These are phyloP conservation scores for Pogonophryne albipinna DNA, from an alignment of 2,797 vertebrate genomes.

Conservation along the genomic window DNA sequence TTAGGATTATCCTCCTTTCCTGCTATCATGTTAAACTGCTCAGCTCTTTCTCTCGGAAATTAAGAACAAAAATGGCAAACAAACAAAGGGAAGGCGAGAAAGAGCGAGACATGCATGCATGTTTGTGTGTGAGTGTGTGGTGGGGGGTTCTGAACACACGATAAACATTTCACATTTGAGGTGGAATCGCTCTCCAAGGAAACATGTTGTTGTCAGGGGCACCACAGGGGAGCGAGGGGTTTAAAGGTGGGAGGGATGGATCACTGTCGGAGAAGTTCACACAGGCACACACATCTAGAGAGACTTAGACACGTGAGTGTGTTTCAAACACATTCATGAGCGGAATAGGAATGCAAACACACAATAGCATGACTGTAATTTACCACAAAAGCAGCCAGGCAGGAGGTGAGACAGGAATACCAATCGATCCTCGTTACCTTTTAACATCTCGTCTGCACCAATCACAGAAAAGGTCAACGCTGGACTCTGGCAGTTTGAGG, in stretches of 20 bases:
- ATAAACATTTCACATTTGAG: conserved; percentile 52
- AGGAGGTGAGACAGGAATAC: conserved; percentile 65
- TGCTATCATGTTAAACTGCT: conserved; percentile 67
- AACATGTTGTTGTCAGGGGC: conserved; percentile 72
- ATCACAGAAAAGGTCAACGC: conserved; percentile 73
- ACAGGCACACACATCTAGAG: conserved; percentile 30
- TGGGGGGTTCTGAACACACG: not conserved
- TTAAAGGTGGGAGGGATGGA: conserved; percentile 54
- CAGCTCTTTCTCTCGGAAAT: conserved; percentile 60
- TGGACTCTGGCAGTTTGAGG: conserved; percentile 53
- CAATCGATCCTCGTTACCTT: conserved; percentile 77
- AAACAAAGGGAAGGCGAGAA: conserved; percentile 56
- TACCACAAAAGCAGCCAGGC: conserved; percentile 30
- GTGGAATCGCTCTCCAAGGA: conserved; percentile 64
- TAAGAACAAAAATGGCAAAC: conserved; percentile 66
- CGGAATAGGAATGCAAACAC: conserved; percentile 54
- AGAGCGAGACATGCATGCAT: not conserved
- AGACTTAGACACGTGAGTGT: conserved; percentile 15
- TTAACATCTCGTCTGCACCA: conserved; percentile 62
- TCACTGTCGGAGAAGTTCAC: conserved; percentile 57
- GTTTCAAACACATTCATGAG: conserved; percentile 45
- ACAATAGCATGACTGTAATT: conserved; percentile 69
- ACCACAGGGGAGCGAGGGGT: conserved; percentile 51
- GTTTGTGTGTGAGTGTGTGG: conserved; percentile 2
- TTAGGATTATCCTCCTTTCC: conserved; percentile 72